phyloP scores from a whole-genome alignment of 2,797 vertebrate genomes.

The Geotria australis region DNA sequence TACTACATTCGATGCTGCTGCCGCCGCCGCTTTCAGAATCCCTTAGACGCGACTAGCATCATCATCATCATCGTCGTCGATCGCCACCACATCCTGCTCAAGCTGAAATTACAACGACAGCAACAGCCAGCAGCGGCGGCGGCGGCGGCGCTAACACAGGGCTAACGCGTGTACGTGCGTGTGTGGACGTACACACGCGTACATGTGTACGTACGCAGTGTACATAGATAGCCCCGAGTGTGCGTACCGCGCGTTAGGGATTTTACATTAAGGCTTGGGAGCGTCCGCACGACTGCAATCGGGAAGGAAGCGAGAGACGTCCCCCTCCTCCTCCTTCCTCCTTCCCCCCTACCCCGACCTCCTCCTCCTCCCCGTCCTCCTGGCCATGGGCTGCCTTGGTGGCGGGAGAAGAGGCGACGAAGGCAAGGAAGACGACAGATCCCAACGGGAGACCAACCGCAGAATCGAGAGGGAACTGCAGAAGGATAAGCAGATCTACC shows the following conservation, averaged over 20 bases:
- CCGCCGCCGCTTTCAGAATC: too few species aligned
- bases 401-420: not conserved
- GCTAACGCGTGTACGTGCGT: not conserved
- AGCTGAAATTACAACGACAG: too few species aligned
- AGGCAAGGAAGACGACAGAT: conserved; percentile 7
- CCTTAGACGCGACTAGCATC: too few species aligned
- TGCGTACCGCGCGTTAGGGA: too few species aligned
- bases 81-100: too few species aligned
- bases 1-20: too few species aligned
- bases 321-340: not conserved
- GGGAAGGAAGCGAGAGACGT: not conserved
- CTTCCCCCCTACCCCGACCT: not conserved
- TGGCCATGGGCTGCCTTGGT: not conserved
- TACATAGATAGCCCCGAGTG: not conserved
- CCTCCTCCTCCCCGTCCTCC: not conserved
- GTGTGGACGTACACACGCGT: not conserved
- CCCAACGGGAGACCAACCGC: conserved; percentile 74
- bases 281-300: too few species aligned
- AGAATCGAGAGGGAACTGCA: conserved; percentile 89
- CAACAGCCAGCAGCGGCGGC: too few species aligned
- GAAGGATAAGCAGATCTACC: conserved; percentile 89
- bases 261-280: not conserved
- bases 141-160: not conserved
- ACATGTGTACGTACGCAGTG: not conserved
- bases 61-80: too few species aligned